These are phyloP conservation scores for Mythimna lalbum DNA, from an alignment of 2,888 invertebrate species.

Conservation along the genomic window DNA sequence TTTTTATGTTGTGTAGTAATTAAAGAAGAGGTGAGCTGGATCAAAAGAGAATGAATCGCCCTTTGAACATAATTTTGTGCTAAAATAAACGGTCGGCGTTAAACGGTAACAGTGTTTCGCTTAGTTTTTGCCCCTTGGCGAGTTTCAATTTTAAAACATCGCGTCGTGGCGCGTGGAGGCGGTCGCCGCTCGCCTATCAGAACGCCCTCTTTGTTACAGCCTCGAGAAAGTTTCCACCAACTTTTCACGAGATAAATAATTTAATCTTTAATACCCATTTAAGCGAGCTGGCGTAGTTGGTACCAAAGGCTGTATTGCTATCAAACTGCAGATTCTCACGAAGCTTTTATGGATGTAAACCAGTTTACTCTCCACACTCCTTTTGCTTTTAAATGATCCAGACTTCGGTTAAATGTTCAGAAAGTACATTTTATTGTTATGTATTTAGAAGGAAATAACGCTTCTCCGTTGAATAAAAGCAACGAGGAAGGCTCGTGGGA, in stretches of 20 bases:
- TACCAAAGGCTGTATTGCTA: constrained; percentile 75
- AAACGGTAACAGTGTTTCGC: constrained; percentile 72
- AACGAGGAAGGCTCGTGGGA: constrained; percentile 57
- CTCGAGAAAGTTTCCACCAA: constrained; percentile 78
- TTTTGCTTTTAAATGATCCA: constrained; percentile 66
- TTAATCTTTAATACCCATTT: constrained; percentile 86
- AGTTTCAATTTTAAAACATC: constrained; percentile 77
- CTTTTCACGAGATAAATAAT: constrained; percentile 85
- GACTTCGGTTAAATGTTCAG: constrained; percentile 60
- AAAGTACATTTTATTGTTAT: constrained; percentile 66
- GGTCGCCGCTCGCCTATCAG: constrained; percentile 69
- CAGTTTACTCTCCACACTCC: constrained; percentile 69
- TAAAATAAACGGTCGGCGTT: constrained; percentile 72
- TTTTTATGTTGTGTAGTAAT: constrained; percentile 46
- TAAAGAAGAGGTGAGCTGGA: constrained; percentile 62
- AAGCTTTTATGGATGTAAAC: constrained; percentile 75
- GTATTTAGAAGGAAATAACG: constrained; percentile 64
- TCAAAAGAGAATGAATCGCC: constrained; percentile 72
- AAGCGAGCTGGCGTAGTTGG: constrained; percentile 76
- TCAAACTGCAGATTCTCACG: constrained; percentile 77
- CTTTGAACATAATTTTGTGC: constrained; percentile 76
- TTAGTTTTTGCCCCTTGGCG: constrained; percentile 75
- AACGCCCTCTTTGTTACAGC: constrained; percentile 79
- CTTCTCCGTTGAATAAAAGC: constrained; percentile 63
- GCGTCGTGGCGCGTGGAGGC: constrained; percentile 57